Base-by-base conservation (phyloP, 2,797 vertebrate species). In the Salarias fasciatus region DNA sequence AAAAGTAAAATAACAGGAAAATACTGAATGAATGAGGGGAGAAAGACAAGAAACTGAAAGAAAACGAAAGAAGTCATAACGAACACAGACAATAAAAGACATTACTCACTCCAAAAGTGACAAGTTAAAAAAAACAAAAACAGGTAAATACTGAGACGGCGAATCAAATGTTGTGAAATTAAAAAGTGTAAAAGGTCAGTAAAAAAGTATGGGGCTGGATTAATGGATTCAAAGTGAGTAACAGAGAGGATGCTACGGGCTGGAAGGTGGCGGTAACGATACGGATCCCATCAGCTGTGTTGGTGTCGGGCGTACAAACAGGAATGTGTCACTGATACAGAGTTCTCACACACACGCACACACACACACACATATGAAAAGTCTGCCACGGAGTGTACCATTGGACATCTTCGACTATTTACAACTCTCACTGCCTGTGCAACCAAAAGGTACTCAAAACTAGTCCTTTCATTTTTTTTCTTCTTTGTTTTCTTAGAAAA, bases 401-500 rank as follows among this genome's bases (percentile, higher is more conserved):
- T 82, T 64, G 76, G 76, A 88, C 79, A 75, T 79, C 67, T 60
- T 65, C 12, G 8, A 78, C 72, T 89, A 90, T 90, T 78, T 92
- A 92, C 91, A 93, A 63, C 88, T 79, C 81, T 86, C 87, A 79
- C 61, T 66, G 67, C 65, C 66, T 82, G 77, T 80, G 80, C 84
- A 87, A 89, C 80, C 85, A 84, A 88, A 77, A 78, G 53, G 84
- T 77, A 75, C 71, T 85, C 80, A 77, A 86, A 90, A 86, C 81
- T 55, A 79, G 61, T 70, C 65, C 55, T 61, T 62, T 63, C 62
- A 55, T 60, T 60, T 47, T 53, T 49, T 75, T 28, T 30, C n/a
- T 35, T 44, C 33, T 6, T 40, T 36, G 48, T 45, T 56, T 65
- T 64, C 50, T 84, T 94, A 94, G 79, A 94, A 94, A 94, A 94